Conservation (phyloP, 2,113 vertebrate species). For the Corvus hawaiiensis region DNA sequence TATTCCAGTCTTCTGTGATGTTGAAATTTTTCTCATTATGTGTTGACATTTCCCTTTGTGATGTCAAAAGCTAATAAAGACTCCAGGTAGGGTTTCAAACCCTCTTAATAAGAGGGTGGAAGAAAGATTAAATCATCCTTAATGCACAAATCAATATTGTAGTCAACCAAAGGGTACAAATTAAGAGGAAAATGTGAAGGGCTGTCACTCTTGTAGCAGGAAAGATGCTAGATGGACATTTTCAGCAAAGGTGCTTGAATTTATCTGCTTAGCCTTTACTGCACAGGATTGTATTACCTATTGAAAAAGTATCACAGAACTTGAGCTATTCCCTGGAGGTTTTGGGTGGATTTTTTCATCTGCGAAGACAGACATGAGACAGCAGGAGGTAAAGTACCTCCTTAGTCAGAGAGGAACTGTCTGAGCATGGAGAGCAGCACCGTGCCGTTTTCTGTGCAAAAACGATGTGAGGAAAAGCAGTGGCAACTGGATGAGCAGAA, state of each 20-base stretch:
- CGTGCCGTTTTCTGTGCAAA: neutral
- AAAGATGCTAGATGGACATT: neutral
- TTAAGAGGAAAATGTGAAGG: slow-evolving; percentile 16
- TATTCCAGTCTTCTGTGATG: neutral
- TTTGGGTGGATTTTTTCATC: neutral
- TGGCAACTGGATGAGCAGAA: neutral
- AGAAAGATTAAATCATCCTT: slow-evolving; percentile 53
- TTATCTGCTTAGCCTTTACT: neutral
- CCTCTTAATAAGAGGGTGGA: slow-evolving; percentile 15
- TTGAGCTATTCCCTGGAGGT: neutral
- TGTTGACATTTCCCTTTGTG: slow-evolving; percentile 26
- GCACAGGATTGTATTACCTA: neutral
- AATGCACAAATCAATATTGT: slow-evolving; percentile 38
- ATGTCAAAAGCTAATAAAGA: slow-evolving; percentile 52
- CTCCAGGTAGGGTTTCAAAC: slow-evolving; percentile 12
- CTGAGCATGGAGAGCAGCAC: neutral
- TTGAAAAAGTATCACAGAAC: neutral
- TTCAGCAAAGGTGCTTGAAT: neutral
- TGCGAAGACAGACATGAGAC: neutral
- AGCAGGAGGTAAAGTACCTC: neutral
- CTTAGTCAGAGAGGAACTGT: neutral
- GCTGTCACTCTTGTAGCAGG: neutral
- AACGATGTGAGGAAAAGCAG: neutral
- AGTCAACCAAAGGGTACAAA: slow-evolving; percentile 34
- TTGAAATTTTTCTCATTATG: slow-evolving; percentile 31